Base-by-base conservation (phyloP, 2,797 vertebrate species). In the Remorina albescens region DNA sequence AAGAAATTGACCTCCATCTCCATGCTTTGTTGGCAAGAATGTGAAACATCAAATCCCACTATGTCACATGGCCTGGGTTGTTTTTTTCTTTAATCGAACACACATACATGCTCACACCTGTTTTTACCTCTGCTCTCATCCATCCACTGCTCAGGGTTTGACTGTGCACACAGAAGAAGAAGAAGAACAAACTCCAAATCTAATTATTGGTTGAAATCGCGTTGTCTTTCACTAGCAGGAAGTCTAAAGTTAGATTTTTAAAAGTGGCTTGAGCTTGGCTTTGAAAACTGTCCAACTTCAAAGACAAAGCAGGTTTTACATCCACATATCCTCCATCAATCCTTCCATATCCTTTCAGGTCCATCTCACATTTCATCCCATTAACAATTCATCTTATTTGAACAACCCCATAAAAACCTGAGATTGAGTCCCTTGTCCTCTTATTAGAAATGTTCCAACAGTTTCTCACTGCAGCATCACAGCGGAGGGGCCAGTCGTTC, bases 381-480 rank as follows among this genome's bases (percentile, higher is more conserved):
- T 55, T 39, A 15, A 34, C 42, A 44, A 72, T 32, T 21, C 18
- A 41, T 72, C 59, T 76, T 37, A 57, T 65, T 84, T 37, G 44
- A 65, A 54, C 61, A 76, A 63, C 74, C 51, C 3, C 57, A 63
- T 76, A 46, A 63, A 79, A 83, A 72, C 28, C 62, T 23, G 26
- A 81, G 64, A 83, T 85, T 85, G 54, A 54, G 71, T 71, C 54
- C 39, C 42, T 55, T 76, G 63, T 84, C 57, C 55, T 91, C 84
- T 86, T 88, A 84, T 92, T 90, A 93, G 80, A 84, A 87, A 81
- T 67, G 56, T 57, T 84, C 83, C 79, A 72, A 66, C 78, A 80
- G 78, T 59, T 79, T 87, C 77, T 84, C 74, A 62, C 61, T 60
- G 62, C 26, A 36, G 56, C 69, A 74, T 80, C 67, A 90, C 85